A percentile compares a stretch with the other conserved stretches of the same genome.
phyloP scores from a whole-genome alignment of 1,140 invertebrate genomes.

The Drosophila ficusphila region DNA sequence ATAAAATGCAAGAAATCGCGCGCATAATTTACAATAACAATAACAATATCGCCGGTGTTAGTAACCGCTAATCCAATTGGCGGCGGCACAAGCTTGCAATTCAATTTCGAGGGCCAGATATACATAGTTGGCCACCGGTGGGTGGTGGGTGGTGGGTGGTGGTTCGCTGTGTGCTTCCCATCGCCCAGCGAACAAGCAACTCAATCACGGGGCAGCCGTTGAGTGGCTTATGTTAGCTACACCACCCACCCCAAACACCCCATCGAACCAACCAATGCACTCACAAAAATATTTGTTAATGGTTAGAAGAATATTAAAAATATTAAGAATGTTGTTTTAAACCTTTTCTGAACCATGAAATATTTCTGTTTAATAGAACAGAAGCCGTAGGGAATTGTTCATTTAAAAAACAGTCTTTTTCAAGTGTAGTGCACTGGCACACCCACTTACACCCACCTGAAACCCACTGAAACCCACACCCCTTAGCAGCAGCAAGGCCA shows the following conservation, averaged over 20 bases:
- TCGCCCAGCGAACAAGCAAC: conserved; percentile 65
- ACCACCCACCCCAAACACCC: conserved; percentile 6
- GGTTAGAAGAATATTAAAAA: too few relatives aligned
- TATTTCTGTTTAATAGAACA: too few relatives aligned
- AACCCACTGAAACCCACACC: neutral
- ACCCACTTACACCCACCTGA: neutral
- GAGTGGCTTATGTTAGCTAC: conserved; percentile 33
- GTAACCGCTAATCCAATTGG: conserved; percentile 83
- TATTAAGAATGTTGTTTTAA: too few relatives aligned
- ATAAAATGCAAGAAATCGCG: conserved; percentile 67
- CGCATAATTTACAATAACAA: conserved; percentile 80
- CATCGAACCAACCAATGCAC: neutral
- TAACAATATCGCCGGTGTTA: conserved; percentile 80
- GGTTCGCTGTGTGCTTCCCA: neutral
- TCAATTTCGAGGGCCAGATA: conserved; percentile 60
- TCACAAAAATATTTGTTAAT: neutral
- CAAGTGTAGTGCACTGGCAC: neutral
- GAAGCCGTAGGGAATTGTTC: too few relatives aligned
- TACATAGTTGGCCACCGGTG: conserved; percentile 42
- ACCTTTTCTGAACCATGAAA: too few relatives aligned
- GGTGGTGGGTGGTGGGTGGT: neutral
- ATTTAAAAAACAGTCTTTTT: too few relatives aligned
- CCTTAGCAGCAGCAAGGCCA: conserved; percentile 48
- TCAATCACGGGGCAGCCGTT: conserved; percentile 67
- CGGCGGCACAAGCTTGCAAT: conserved; percentile 63